Conservation (phyloP, 2,888 invertebrate species). For the Acleris laterana region DNA sequence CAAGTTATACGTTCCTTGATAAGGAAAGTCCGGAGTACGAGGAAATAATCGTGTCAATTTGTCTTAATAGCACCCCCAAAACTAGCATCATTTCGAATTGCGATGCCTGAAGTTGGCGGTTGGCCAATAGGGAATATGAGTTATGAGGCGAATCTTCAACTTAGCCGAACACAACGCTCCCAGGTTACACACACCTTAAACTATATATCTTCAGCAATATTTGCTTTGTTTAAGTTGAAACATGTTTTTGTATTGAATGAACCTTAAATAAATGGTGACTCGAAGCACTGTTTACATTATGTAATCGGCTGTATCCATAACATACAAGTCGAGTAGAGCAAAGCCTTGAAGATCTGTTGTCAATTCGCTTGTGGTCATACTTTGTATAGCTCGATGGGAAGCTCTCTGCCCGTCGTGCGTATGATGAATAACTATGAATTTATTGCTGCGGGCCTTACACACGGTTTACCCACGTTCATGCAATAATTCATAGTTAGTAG, state of each 20-base stretch:
- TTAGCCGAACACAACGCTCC: conserved; percentile 25
- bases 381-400: conserved; percentile 29
- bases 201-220: conserved; percentile 3
- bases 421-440: conserved; percentile 37
- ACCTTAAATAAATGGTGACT: too few relatives aligned
- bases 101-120: conserved; percentile 30
- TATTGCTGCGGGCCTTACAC: conserved; percentile 34
- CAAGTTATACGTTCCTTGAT: not conserved
- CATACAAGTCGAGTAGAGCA: not conserved
- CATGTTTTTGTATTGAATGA: too few relatives aligned
- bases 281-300: too few relatives aligned
- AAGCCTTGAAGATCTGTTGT: conserved; percentile 13
- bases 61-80: conserved; percentile 34
- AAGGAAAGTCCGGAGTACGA: conserved; percentile 10
- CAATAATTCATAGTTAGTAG: conserved; percentile 34
- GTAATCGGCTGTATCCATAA: conserved; percentile 3
- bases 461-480: conserved; percentile 35
- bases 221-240: not conserved
- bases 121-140: conserved; percentile 35
- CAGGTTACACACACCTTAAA: conserved; percentile 31
- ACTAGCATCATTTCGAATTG: conserved; percentile 37
- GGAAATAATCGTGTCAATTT: conserved; percentile 35
- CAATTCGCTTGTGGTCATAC: conserved; percentile 23
- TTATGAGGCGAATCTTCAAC: conserved; percentile 34
- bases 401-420: conserved; percentile 18